Evolutionary conservation across 1,140 invertebrate species (phyloP).

Genomic region (Zaprionus africanus): DNA sequence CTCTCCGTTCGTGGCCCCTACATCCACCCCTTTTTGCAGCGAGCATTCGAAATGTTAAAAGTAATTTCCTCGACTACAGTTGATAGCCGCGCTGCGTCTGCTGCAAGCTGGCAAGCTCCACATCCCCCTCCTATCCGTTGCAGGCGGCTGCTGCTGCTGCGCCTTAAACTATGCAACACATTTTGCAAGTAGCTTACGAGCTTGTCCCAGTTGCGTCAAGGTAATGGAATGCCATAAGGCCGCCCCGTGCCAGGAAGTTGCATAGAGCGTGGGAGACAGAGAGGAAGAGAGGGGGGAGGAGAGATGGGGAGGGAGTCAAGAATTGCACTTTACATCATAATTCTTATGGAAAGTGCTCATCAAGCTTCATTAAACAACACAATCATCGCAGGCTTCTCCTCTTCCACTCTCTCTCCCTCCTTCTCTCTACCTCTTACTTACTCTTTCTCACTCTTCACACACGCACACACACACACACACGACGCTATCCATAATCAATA

Average conservation of each 20-base stretch:
- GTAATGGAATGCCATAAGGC: constrained; percentile 41
- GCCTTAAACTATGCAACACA: constrained; percentile 72
- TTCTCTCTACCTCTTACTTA: not conserved
- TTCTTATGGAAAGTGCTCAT: constrained; percentile 35
- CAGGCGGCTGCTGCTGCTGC: constrained; percentile 4
- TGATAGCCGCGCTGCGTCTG: constrained; percentile 54
- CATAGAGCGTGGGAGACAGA: not conserved
- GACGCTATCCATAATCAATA: not conserved
- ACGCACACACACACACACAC: not conserved
- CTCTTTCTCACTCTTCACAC: not conserved
- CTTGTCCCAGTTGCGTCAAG: constrained; percentile 46
- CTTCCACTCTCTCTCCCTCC: not conserved
- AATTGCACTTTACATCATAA: constrained; percentile 27
- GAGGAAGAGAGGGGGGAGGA: not conserved
- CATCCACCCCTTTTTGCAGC: constrained; percentile 10
- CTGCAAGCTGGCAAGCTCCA: constrained; percentile 12
- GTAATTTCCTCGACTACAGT: constrained; percentile 78
- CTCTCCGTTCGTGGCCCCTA: not conserved
- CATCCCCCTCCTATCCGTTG: not conserved
- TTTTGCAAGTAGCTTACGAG: constrained; percentile 67
- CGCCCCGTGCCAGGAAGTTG: constrained; percentile 1
- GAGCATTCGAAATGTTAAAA: constrained; percentile 76
- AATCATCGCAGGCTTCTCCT: constrained; percentile 6
- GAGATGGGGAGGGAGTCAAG: not conserved
- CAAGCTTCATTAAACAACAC: constrained; percentile 39